Evolutionary conservation across 2,888 invertebrate genomes (phyloP), one percentile per base, ranked within the genome.

Genomic region (Macropis europaea): DNA sequence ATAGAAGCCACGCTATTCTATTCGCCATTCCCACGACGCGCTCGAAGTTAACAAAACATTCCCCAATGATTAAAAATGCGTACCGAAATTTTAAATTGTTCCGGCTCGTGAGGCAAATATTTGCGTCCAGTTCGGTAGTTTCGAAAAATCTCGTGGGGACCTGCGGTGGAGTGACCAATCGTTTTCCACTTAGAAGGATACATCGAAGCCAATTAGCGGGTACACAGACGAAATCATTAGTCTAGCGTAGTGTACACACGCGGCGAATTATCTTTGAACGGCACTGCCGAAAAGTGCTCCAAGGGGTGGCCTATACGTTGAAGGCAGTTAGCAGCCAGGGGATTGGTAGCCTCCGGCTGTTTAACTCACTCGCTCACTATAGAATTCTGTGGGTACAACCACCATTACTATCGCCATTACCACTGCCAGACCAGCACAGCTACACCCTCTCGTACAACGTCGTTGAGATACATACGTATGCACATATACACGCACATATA

Each of bases 261-360:
- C 40, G 13, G 63, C 54, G 62, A 73, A 72, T 76, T 76, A 72
- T 48, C 64, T 57, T 68, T 76, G 76, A 68, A 68, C 63, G 30
- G 42, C 43, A 60, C 43, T 32, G 45, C 32, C 61, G 59, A 69
- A 76, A 76, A 79, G 79, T 57, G 74, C 74, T 69, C 26, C 30
- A 53, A 63, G 63, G 73, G 64, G 52, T 76, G 57, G 64, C 52
- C 56, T 54, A 32, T 40, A 63, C 68, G 77, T 73, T 71, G 76
- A 74, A 76, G 79, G 73, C 84, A 84, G 84, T 84, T 85, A 83
- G 84, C 84, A 81, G 82, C 76, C 81, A 76, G 82, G 73, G 84
- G 82, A 81, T 81, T 84, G 82, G 81, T 84, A 82, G 85, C 86
- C 83, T 72, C 79, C 70, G 82, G 86, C 86, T 87, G 83, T 86